Evolutionary conservation across 2,113 vertebrate genomes (phyloP).

Genomic region (Bambusicola thoracicus): DNA sequence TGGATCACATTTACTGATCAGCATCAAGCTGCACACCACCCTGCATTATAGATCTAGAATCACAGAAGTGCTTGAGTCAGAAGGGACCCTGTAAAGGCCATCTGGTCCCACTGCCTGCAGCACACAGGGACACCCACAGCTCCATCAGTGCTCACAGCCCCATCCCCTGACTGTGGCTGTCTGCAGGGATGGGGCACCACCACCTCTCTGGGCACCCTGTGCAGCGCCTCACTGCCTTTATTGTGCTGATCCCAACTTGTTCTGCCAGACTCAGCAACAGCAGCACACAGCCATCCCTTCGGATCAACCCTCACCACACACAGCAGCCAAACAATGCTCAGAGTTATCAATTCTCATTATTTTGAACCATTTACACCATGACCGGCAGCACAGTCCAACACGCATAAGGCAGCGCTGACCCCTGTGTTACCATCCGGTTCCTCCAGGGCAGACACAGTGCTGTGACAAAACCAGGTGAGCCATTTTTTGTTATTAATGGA

Average conservation of each 20-base stretch:
- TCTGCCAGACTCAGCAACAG: not conserved
- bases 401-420: not conserved
- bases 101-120: too few relatives aligned
- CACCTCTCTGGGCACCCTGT: too few relatives aligned
- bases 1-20: not conserved
- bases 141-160: too few relatives aligned
- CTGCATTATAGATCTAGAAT: not conserved
- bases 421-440: not conserved
- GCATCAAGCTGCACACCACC: not conserved
- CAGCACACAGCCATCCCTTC: not conserved
- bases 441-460: accelerated
- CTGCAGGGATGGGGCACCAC: too few relatives aligned
- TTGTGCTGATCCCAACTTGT: not conserved
- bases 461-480: accelerated
- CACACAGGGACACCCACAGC: too few relatives aligned
- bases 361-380: not conserved
- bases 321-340: not conserved
- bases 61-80: too few relatives aligned
- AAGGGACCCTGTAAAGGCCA: too few relatives aligned
- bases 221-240: too few relatives aligned
- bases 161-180: too few relatives aligned
- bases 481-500: not conserved
- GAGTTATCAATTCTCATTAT: not conserved
- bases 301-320: not conserved
- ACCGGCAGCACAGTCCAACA: not conserved